These are phyloP conservation scores for Oreotragus oreotragus DNA, from an alignment of 2,113 vertebrate genomes.

Conservation along the genomic window DNA sequence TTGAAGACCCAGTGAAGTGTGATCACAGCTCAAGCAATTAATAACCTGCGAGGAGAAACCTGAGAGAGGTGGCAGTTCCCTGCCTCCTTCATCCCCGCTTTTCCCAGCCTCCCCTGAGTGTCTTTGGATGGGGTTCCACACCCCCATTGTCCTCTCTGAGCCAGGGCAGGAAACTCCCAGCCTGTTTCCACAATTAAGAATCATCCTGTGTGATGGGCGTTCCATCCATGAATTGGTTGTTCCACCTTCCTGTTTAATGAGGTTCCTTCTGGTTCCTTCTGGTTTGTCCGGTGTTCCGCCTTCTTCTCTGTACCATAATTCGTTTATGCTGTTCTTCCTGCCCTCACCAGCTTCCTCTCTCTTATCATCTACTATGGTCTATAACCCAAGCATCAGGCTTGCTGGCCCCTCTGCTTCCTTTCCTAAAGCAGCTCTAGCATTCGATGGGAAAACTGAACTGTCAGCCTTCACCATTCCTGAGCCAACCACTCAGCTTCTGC, in stretches of 20 bases:
- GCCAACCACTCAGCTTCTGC: not conserved
- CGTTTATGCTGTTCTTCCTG: not conserved
- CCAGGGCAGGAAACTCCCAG: too few relatives aligned
- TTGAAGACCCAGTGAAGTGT: slow-evolving; percentile 49
- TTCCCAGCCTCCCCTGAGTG: not conserved
- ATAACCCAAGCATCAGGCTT: too few relatives aligned
- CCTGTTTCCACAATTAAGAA: not conserved
- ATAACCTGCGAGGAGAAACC: not conserved
- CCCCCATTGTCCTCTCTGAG: not conserved
- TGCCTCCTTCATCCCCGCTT: not conserved
- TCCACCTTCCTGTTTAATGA: not conserved
- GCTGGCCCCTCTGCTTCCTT: not conserved
- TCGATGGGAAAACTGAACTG: not conserved
- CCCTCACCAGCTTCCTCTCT: not conserved
- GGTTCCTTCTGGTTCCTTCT: not conserved
- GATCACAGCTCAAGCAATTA: slow-evolving; percentile 20
- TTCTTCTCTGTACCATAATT: not conserved
- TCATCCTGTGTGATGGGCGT: not conserved
- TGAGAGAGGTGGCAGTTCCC: not conserved
- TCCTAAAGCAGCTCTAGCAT: not conserved
- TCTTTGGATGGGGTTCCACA: not conserved
- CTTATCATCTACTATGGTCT: not conserved
- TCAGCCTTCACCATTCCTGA: not conserved
- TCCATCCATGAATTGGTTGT: not conserved
- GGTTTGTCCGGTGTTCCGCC: rapidly evolving